A percentile compares a stretch with the other conserved stretches of the same genome.
Evolutionary conservation across 1,140 invertebrate species (phyloP).

Genomic region (Parasteatoda tepidariorum): DNA sequence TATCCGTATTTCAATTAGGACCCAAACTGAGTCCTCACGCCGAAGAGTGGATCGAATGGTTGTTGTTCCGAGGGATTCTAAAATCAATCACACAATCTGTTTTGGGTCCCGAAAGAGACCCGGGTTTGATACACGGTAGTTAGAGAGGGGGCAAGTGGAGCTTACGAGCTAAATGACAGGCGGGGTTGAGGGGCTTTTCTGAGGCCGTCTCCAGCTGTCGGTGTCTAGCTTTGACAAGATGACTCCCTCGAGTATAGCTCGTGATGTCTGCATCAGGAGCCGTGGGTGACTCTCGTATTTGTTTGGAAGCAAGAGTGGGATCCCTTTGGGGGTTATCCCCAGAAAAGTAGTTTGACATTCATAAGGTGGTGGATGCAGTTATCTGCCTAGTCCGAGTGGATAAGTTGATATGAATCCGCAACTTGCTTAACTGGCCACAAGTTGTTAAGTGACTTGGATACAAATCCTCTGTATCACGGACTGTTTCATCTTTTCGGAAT

Average conservation of each 20-base stretch:
- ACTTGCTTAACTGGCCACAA: slow-evolving; percentile 7
- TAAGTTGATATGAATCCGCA: background rate
- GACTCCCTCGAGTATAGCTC: slow-evolving; percentile 12
- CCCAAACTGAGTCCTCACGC: background rate
- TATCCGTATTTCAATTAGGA: background rate
- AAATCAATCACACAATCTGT: slow-evolving; percentile 47
- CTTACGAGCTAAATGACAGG: slow-evolving; percentile 53
- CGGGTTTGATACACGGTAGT: slow-evolving; percentile 41
- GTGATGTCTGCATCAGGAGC: slow-evolving; percentile 20
- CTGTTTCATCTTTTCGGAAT: no score
- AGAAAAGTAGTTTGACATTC: slow-evolving; percentile 46
- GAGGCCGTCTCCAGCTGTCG: slow-evolving; percentile 32
- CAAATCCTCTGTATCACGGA: no score
- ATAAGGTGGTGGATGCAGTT: slow-evolving; percentile 22
- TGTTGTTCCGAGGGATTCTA: slow-evolving; percentile 4
- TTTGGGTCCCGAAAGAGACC: slow-evolving; percentile 13
- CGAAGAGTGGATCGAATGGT: background rate
- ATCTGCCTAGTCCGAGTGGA: background rate
- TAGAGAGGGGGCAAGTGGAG: slow-evolving; percentile 4
- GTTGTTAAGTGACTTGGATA: no score
- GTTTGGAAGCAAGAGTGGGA: slow-evolving; percentile 30
- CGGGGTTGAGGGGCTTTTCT: background rate
- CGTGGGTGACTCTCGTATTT: slow-evolving; percentile 39
- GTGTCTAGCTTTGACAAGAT: slow-evolving; percentile 43
- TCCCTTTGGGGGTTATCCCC: background rate